phyloP scores from a whole-genome alignment of 2,113 vertebrate genomes.

The Hyaena hyaena region DNA sequence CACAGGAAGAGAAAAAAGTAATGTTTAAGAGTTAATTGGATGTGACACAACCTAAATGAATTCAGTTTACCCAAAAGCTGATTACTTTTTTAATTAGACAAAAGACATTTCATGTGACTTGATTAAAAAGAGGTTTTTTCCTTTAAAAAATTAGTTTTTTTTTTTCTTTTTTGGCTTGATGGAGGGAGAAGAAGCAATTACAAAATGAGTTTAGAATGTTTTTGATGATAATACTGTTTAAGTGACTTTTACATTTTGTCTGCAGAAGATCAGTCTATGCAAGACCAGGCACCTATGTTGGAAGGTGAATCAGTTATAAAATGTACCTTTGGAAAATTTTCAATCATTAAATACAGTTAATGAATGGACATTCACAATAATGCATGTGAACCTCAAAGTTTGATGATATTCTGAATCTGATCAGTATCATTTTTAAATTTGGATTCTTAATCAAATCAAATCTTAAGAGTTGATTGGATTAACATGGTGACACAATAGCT shows the following conservation, averaged over 20 bases:
- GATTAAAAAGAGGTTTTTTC: constrained; percentile 39
- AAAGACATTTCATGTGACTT: constrained; percentile 20
- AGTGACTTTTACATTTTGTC: constrained; percentile 87
- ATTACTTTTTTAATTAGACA: constrained; percentile 46
- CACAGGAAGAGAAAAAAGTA: background rate
- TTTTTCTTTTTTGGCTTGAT: constrained; percentile 16
- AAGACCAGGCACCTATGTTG: constrained; percentile 85
- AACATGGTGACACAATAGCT: constrained; percentile 2
- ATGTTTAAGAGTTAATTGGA: background rate
- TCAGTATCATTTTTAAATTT: constrained; percentile 69
- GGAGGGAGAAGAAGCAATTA: constrained; percentile 46
- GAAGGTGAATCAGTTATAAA: constrained; percentile 89
- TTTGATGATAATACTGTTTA: constrained; percentile 60
- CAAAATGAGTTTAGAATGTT: constrained; percentile 62
- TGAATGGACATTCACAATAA: constrained; percentile 64
- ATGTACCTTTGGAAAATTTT: constrained; percentile 73
- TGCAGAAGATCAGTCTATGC: constrained; percentile 87
- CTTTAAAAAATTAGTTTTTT: background rate
- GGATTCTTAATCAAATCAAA: constrained; percentile 73
- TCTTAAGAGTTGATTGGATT: constrained; percentile 74
- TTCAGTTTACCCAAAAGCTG: constrained; percentile 27
- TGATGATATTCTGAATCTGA: constrained; percentile 60
- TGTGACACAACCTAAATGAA: background rate
- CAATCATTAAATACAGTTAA: constrained; percentile 72
- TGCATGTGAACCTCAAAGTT: constrained; percentile 62